A percentile compares a stretch with the other conserved stretches of the same genome.
Evolutionary conservation across 2,797 vertebrate genomes (phyloP).

Genomic region (Clamator glandarius): DNA sequence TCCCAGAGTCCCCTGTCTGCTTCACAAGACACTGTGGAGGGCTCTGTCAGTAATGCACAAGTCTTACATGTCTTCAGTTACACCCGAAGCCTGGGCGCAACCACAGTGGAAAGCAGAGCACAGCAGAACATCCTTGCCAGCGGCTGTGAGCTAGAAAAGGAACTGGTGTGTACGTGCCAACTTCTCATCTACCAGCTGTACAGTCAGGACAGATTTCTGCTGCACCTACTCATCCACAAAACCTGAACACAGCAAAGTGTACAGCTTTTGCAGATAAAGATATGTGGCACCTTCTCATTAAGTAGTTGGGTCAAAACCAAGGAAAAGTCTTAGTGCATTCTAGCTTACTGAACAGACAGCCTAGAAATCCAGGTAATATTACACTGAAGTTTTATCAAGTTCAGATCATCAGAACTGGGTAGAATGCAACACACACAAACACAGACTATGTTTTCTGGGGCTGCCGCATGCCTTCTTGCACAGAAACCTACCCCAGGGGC

Average conservation of each 20-base stretch:
- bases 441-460: background rate
- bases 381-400: background rate
- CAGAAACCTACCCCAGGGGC: background rate
- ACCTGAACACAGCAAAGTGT: fast-evolving
- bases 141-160: background rate
- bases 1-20: background rate
- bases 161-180: background rate
- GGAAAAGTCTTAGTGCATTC: background rate
- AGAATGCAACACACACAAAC: background rate
- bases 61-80: fast-evolving
- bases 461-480: background rate
- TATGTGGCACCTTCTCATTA: background rate
- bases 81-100: background rate
- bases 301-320: fast-evolving
- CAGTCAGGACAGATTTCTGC: background rate
- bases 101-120: background rate
- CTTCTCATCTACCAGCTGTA: background rate
- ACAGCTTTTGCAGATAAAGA: background rate
- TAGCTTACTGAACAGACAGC: background rate
- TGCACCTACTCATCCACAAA: background rate
- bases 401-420: background rate
- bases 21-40: background rate
- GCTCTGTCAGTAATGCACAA: background rate
- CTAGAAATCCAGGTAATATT: background rate
- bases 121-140: background rate